Percentiles rank a stretch among this genome's conserved stretches.
phyloP scores from a whole-genome alignment of 92 coral and sea anemone genomes.

The Galaxea fascicularis region DNA sequence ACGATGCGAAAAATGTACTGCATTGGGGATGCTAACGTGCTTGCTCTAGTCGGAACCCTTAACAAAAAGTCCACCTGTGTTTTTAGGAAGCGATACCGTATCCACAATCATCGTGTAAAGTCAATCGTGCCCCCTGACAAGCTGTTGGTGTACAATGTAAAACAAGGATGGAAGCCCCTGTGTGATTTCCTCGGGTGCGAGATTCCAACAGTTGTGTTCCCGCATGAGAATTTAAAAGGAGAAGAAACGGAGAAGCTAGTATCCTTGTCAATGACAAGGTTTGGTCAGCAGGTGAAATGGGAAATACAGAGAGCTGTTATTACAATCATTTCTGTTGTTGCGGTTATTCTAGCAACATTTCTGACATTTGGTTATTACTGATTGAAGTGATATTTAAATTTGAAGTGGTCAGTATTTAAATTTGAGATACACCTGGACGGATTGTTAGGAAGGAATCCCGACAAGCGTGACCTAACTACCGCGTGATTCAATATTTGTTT shows the following conservation, averaged over 20 bases:
- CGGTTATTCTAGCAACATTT: neutral
- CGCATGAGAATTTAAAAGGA: conserved; percentile 60
- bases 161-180: conserved; percentile 70
- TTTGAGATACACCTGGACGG: too few relatives aligned
- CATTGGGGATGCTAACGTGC: neutral
- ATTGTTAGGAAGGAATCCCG: too few relatives aligned
- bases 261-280: neutral
- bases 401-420: too few relatives aligned
- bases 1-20: conserved; percentile 13
- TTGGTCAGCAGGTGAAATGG: conserved; percentile 30
- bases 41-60: conserved; percentile 21
- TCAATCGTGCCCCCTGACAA: conserved; percentile 58
- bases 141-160: conserved; percentile 53
- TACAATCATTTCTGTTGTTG: neutral
- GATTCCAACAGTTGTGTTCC: conserved; percentile 48
- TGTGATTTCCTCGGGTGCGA: conserved; percentile 61
- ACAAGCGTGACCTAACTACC: too few relatives aligned
- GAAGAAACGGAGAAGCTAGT: neutral
- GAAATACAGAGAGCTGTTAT: conserved; percentile 9
- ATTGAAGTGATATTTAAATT: neutral
- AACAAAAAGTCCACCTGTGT: conserved; percentile 34
- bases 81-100: conserved; percentile 53
- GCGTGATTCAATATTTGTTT: too few relatives aligned
- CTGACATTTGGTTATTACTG: neutral
- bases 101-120: conserved; percentile 63